These are phyloP conservation scores for Oryctes rhinoceros DNA, from an alignment of 1,140 invertebrate species.

Conservation along the genomic window DNA sequence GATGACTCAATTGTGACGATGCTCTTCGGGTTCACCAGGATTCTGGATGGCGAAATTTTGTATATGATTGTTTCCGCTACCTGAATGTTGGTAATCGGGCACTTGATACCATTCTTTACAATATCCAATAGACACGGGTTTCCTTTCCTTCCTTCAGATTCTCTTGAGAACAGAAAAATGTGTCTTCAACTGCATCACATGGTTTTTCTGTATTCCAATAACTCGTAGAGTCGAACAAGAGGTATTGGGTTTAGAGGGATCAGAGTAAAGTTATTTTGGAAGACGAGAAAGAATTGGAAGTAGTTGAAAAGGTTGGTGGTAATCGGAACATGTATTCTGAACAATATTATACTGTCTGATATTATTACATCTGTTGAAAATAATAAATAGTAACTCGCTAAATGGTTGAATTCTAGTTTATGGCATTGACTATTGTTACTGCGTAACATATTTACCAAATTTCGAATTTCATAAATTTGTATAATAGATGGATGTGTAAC, in stretches of 20 bases:
- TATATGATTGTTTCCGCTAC: background rate
- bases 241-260: background rate
- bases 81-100: background rate
- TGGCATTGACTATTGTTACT: too few species aligned
- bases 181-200: too few species aligned
- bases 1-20: background rate
- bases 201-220: too few species aligned
- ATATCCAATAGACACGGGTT: too few species aligned
- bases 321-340: too few species aligned
- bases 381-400: too few species aligned
- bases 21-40: background rate
- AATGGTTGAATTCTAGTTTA: too few species aligned
- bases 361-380: too few species aligned
- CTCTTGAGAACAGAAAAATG: too few species aligned
- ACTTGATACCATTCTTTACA: background rate
- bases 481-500: slow-evolving; percentile 11
- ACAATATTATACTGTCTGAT: too few species aligned
- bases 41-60: background rate
- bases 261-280: background rate
- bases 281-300: background rate
- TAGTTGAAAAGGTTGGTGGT: background rate
- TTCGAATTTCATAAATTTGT: slow-evolving; percentile 10
- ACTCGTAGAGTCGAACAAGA: background rate
- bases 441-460: background rate
- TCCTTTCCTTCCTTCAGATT: too few species aligned